A percentile compares a stretch with the other conserved stretches of the same genome.
Conservation (phyloP, 1,140 invertebrate genomes). For the Triops cancriformis region DNA sequence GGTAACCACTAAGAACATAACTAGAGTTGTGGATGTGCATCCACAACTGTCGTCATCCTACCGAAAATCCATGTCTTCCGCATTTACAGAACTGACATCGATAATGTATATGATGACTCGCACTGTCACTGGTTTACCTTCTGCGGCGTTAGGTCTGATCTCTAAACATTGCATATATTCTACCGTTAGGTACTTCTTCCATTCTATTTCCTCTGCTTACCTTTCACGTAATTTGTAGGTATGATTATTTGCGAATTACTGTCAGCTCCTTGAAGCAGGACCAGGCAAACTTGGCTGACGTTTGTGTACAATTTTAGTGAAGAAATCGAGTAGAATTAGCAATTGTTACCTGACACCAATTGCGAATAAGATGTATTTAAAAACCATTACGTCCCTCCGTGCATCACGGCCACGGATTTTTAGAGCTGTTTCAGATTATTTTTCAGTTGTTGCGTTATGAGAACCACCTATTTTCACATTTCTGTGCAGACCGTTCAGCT, state of each 20-base stretch:
- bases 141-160: conserved; percentile 55
- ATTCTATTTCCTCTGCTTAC: conserved; percentile 52
- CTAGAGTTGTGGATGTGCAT: too few relatives aligned
- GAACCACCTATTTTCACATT: background rate
- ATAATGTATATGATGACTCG: conserved; percentile 70
- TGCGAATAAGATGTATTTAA: background rate
- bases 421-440: background rate
- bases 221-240: conserved; percentile 61
- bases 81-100: conserved; percentile 75
- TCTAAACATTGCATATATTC: background rate
- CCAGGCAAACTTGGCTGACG: background rate
- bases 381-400: background rate
- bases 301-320: background rate
- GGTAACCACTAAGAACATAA: too few relatives aligned
- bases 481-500: background rate
- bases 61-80: conserved; percentile 79
- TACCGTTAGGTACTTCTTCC: background rate
- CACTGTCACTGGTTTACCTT: conserved; percentile 57
- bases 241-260: conserved; percentile 53
- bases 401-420: background rate
- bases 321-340: background rate
- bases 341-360: background rate
- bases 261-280: background rate
- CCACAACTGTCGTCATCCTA: conserved; percentile 38
- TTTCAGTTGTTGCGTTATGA: background rate